Evolutionary conservation across 1,140 invertebrate genomes (phyloP), one percentile per base, ranked within the genome.

Genomic region (Delia radicum): DNA sequence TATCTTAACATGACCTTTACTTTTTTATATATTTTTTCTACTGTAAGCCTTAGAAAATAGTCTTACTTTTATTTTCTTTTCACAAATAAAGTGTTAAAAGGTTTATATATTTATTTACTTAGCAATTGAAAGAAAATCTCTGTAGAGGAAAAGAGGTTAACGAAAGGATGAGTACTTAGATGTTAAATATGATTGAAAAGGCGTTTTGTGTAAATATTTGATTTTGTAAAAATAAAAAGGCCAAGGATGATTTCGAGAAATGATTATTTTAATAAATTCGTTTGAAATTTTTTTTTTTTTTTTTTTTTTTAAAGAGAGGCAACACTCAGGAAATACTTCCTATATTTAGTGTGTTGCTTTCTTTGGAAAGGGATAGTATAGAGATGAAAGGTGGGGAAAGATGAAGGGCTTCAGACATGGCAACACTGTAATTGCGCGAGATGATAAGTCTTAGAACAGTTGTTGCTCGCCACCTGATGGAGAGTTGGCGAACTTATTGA

Each of bases 1-100:
- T 33, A 69, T 69, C 65, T 37, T 69, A 69, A 69, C 31, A 69
- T 69, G 65, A 69, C 65, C 65, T 69, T 69, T 37, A 69, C n/a
- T 67, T 67, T n/a, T 7, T 67, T 67, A 31, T 33, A 2, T 13
- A 26, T 69, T 69, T 69, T 31, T 21, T 7, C 48, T 21, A 55
- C 48, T 24, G n/a, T 55, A 21, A 21, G 24, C 48, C 21, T 55
- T 55, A n/a, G 48, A 7, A 55, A n/a, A 18, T 13, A 10, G 15
- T 27, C 24, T 67, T 67, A 18, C 27, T 67, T 31, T 67, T 67
- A 28, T 31, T 31, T 67, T 31, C 63, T 29, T 31, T 67, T 18
- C 8, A 10, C 37, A 33, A 69, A 69, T 69, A 69, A 37, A 69
- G 65, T 69, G 65, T 69, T 31, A 37, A 69, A 69, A 69, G 65